phyloP scores from a whole-genome alignment of 2,888 invertebrate species.

The Leucoma salicis region DNA sequence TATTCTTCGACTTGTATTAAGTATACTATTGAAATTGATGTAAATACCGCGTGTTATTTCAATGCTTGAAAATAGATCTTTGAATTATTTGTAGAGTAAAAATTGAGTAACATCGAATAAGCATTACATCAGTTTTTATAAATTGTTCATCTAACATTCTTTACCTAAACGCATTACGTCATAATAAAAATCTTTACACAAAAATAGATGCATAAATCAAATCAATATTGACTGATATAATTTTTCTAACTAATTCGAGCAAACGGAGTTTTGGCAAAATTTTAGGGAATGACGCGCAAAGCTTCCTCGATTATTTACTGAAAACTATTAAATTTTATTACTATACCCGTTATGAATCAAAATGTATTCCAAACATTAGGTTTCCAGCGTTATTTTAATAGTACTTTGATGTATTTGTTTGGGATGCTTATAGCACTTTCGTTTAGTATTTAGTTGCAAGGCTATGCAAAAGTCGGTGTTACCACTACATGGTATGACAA shows the following conservation, averaged over 20 bases:
- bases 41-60: too few relatives aligned
- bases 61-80: too few relatives aligned
- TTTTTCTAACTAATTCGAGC: conserved; percentile 13
- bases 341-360: conserved; percentile 14
- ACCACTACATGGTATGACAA: too few relatives aligned
- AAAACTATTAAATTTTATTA: conserved; percentile 28
- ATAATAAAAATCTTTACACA: conserved; percentile 17
- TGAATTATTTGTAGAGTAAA: too few relatives aligned
- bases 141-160: not conserved
- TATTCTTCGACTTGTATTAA: too few relatives aligned
- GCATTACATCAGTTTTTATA: not conserved
- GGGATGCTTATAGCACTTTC: too few relatives aligned
- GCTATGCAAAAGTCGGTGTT: too few relatives aligned
- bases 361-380: conserved; percentile 31
- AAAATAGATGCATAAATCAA: conserved; percentile 27
- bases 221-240: conserved; percentile 16
- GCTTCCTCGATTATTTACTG: conserved; percentile 24
- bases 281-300: conserved; percentile 13
- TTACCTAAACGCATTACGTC: not conserved
- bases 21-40: too few relatives aligned
- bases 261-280: not conserved
- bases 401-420: not conserved
- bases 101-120: not conserved
- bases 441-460: too few relatives aligned
- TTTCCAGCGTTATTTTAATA: conserved; percentile 14